Conservation (phyloP, 2,888 invertebrate species). For the Cetonia aurata region DNA sequence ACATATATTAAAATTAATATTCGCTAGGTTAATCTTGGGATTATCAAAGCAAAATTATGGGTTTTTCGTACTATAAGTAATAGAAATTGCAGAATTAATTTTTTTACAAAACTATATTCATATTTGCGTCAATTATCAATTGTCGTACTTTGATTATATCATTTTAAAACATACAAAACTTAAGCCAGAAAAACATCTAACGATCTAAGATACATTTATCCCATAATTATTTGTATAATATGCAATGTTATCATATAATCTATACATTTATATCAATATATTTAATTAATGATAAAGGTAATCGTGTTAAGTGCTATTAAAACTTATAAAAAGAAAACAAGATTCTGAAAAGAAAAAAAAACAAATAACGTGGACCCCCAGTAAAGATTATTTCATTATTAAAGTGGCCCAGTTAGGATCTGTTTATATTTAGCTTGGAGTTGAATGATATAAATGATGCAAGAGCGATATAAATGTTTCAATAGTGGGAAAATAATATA, state of each 20-base stretch:
- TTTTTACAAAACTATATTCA: not conserved
- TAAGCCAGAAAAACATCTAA: constrained; percentile 29
- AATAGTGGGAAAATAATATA: not conserved
- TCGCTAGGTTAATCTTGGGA: too few relatives aligned
- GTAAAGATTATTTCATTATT: not conserved
- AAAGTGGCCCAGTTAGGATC: constrained; percentile 10
- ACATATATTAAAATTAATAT: too few relatives aligned
- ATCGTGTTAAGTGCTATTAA: constrained; percentile 18
- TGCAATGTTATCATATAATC: constrained; percentile 6
- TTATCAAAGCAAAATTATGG: not conserved
- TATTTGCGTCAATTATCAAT: not conserved
- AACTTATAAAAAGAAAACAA: constrained; percentile 9
- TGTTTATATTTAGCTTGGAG: constrained; percentile 1
- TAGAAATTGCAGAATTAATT: not conserved
- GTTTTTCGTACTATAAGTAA: not conserved
- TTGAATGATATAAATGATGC: constrained; percentile 4
- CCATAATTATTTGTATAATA: constrained; percentile 11
- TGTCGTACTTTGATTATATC: not conserved
- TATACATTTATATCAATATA: constrained; percentile 45
- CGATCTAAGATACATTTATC: constrained; percentile 17
- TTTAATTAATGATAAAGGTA: constrained; percentile 16
- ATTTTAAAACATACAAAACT: constrained; percentile 37
- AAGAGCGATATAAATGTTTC: constrained; percentile 2
- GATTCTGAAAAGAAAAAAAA: constrained; percentile 1
- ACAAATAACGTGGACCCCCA: constrained; percentile 18